Base-by-base conservation (phyloP, 2,888 invertebrate genomes). In the Parnassius glacialis region DNA sequence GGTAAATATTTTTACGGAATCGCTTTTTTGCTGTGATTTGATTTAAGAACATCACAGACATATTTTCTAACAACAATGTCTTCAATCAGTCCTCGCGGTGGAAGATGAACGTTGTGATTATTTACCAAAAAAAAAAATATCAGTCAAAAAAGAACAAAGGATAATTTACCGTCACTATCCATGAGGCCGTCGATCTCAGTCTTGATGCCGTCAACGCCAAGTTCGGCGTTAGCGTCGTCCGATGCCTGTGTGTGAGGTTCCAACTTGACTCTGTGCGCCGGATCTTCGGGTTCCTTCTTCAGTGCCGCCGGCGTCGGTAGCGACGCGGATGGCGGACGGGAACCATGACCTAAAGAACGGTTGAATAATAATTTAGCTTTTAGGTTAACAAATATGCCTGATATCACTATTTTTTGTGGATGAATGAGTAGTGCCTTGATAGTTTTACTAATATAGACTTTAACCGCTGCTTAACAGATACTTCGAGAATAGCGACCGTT, bases 181-280 rank as follows among this genome's bases (percentile, higher is more conserved):
- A 92, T 92, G 70, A 92, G 90, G 61, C 90, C 90, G 74, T 92
- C 92, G 64, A 92, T 92, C 72, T 92, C 92, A 61, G 92, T 92
- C 81, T 92, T 92, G 74, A 92, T 92, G 66, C 87, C 89, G 78
- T 92, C 92, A 2, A 91, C 92, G 50, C 85, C 91, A 10, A 91
- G 76, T 64, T 91, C 89, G 3, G 80, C 83, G 48, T 76, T 73
- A 12, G 81, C 77, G 72, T 91, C 92, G 51, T 91, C 91, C 25
- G 81, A 83, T 13, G 82, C 74, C 69, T 88, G 88, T 61, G 81
- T 83, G 76, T 89, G 90, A 13, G 91, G 89, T 68, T 91, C 91
- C 83, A 91, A 83, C 69, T 91, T 91, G 65, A 91, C 91, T 71
- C 91, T 79, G 77, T 90, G 90, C 56, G 79, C 76, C 2, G 84